phyloP scores from a whole-genome alignment of 1,140 invertebrate genomes.

The Oscheius sp. region DNA sequence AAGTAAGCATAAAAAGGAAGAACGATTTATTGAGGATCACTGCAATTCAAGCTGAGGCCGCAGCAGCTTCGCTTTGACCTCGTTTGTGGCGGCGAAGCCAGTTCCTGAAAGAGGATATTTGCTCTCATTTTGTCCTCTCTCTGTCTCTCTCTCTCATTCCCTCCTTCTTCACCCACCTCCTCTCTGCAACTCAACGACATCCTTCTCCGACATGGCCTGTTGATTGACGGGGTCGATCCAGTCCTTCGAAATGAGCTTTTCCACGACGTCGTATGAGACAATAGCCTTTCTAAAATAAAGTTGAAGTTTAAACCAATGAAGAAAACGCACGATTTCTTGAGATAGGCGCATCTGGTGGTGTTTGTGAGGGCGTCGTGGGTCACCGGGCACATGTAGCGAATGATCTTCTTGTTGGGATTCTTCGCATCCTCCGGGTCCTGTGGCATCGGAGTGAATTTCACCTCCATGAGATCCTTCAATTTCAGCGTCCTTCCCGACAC shows the following conservation, averaged over 20 bases:
- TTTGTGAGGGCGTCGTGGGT: slow-evolving; percentile 93
- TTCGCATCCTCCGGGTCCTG: slow-evolving; percentile 56
- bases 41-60: slow-evolving; percentile 53
- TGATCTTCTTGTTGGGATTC: slow-evolving; percentile 7
- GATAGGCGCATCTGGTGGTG: slow-evolving; percentile 84
- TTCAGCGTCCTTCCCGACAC: slow-evolving; percentile 83
- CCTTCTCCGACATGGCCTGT: slow-evolving; percentile 73
- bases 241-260: slow-evolving; percentile 93
- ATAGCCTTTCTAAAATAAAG: slow-evolving; percentile 77
- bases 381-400: slow-evolving; percentile 90
- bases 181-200: slow-evolving; percentile 69
- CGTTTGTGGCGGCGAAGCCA: slow-evolving; percentile 55
- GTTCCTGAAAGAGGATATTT: slow-evolving; percentile 43
- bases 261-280: slow-evolving; percentile 90
- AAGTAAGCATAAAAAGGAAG: not conserved
- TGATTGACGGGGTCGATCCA: slow-evolving; percentile 91
- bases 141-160: too few species aligned
- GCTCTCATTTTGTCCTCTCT: too few species aligned
- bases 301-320: not conserved
- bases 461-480: slow-evolving; percentile 85
- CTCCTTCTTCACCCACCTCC: slow-evolving; percentile 45
- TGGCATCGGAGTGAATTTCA: slow-evolving; percentile 87
- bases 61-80: slow-evolving; percentile 52
- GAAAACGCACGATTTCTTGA: slow-evolving; percentile 78
- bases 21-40: slow-evolving; percentile 14